Conservation (phyloP, 2,888 invertebrate species). For the Bombylius discolor region DNA sequence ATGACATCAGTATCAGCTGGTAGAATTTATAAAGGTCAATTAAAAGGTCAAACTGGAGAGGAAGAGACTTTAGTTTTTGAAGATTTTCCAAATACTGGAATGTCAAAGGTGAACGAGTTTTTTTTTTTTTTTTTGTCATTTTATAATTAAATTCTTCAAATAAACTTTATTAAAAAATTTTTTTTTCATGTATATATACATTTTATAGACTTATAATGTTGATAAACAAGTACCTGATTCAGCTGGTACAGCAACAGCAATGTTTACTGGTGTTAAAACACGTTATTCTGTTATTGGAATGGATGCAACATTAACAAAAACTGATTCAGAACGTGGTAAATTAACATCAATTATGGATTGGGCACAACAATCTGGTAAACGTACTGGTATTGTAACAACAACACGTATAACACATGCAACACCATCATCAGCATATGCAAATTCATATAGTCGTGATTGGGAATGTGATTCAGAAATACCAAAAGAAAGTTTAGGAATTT, state of each 20-base stretch:
- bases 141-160: too few relatives aligned
- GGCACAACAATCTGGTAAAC: conserved; percentile 45
- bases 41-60: conserved; percentile 41
- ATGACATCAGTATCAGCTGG: conserved; percentile 48
- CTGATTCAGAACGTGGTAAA: conserved; percentile 34
- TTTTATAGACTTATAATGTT: conserved; percentile 50
- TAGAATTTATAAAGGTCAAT: conserved; percentile 45
- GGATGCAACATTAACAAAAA: conserved; percentile 23
- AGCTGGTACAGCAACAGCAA: conserved; percentile 55
- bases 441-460: conserved; percentile 44
- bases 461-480: conserved; percentile 42
- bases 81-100: conserved; percentile 45
- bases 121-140: too few relatives aligned
- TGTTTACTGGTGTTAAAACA: conserved; percentile 49
- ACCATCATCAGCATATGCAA: conserved; percentile 46
- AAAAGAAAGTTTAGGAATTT: conserved; percentile 25
- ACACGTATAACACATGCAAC: conserved; percentile 54
- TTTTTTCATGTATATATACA: too few relatives aligned
- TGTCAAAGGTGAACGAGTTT: conserved; percentile 42
- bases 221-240: conserved; percentile 58
- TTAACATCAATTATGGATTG: conserved; percentile 42
- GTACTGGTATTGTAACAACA: conserved; percentile 52
- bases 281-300: conserved; percentile 45
- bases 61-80: conserved; percentile 47
- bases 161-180: too few relatives aligned